Evolutionary conservation across 2,888 invertebrate genomes (phyloP), one percentile per base, ranked within the genome.

Genomic region (Gymnosoma rotundatum): DNA sequence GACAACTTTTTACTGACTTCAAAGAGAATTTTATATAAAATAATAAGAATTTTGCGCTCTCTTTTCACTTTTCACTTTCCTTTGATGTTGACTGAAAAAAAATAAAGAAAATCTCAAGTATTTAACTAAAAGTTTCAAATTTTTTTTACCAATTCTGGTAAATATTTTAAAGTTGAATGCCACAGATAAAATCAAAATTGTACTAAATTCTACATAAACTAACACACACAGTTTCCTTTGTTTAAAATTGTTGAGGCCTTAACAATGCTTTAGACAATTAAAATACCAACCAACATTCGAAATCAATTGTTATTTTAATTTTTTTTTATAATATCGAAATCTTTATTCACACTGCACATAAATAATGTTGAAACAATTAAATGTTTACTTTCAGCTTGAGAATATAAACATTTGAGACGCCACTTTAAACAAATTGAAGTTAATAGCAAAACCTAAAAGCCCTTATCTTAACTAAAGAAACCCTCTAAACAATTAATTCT

Each of bases 381-480:
- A 56, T 50, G 60, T 61, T 50, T 58, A 72, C 56, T 73, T 79
- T 67, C 1, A 66, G 20, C 66, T 66, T 60, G 8, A 61, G 69
- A 61, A 18, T 52, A n/a, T 3, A 2, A 38, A 38, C 9, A 38
- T 38, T 38, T 10, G 38, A 9, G 38, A 42, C 42, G 42, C 10
- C 42, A 42, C 4, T 3, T 42, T 42, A 64, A 75, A 70, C 7
- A 60, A 50, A 83, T 45, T 74, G 16, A 64, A 78, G 75, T 83
- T 72, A 70, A 74, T 70, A 60, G 36, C 52, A 75, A 70, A 79
- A 70, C 74, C 70, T 16, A 76, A 75, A 72, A 75, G 63, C 75
- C 66, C 73, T 84, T 80, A 84, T 84, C 76, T 70, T 61, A 76
- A 60, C 72, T 72, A 67, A 61, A 83, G 64, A 66, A 61, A 52